Percentiles rank a stretch among this genome's conserved stretches.
These are phyloP conservation scores for Druceiella hillmani DNA, from an alignment of 2,888 invertebrate species.

Conservation along the genomic window DNA sequence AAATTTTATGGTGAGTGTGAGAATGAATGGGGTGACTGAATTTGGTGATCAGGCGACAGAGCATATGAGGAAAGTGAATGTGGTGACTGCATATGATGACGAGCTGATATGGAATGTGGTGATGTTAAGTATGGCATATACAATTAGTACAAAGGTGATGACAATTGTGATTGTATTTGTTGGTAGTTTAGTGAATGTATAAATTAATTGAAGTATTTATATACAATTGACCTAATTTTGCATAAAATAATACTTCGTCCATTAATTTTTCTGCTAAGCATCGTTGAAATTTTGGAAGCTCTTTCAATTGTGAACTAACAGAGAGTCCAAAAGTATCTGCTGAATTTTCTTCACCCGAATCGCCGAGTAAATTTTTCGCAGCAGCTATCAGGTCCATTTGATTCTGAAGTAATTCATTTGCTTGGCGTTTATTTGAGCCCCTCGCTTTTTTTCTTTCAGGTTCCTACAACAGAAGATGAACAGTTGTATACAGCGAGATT, in stretches of 20 bases:
- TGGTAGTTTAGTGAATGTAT: neutral
- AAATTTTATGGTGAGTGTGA: neutral
- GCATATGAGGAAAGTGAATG: too few species aligned
- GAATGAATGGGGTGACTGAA: too few species aligned
- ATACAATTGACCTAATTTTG: neutral
- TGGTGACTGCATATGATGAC: neutral
- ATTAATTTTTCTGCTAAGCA: neutral
- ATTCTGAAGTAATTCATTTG: conserved; percentile 16
- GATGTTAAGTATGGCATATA: neutral
- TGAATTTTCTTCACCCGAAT: neutral
- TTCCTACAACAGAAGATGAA: too few species aligned
- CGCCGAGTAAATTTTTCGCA: neutral
- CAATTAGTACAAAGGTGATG: neutral
- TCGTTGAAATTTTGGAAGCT: neutral
- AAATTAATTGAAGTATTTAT: neutral
- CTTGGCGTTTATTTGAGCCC: too few species aligned
- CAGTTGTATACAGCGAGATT: too few species aligned
- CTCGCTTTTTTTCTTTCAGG: too few species aligned
- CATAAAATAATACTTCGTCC: neutral
- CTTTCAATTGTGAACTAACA: neutral
- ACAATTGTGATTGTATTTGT: neutral
- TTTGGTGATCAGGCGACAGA: too few species aligned
- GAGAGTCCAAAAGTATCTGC: neutral
- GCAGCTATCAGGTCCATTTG: conserved; percentile 13
- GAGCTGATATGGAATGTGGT: neutral